Conservation (phyloP, 2,888 invertebrate genomes). For the Eubasilissa splendida region DNA sequence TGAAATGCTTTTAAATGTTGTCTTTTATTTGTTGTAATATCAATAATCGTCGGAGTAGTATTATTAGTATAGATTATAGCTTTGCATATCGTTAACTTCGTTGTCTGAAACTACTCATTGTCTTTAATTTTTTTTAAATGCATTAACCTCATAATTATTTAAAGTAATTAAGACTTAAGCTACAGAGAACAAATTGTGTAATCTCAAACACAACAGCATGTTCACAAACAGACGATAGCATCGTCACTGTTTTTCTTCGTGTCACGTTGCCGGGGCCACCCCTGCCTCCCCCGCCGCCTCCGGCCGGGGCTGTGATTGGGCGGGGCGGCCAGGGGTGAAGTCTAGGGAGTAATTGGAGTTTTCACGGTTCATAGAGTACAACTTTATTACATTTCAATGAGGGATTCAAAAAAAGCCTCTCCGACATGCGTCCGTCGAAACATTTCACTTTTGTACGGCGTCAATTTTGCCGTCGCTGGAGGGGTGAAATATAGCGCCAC, state of each 20-base stretch:
- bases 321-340: conserved; percentile 26
- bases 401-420: conserved; percentile 52
- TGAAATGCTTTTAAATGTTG: too few species aligned
- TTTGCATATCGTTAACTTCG: too few species aligned
- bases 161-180: too few species aligned
- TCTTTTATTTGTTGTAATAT: too few species aligned
- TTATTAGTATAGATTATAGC: too few species aligned
- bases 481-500: conserved; percentile 27
- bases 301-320: conserved; percentile 8
- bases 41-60: too few species aligned
- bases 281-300: neutral
- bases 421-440: conserved; percentile 32
- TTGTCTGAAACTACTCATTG: too few species aligned
- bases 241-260: neutral
- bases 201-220: too few species aligned
- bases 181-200: too few species aligned
- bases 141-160: too few species aligned
- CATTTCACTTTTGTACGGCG: conserved; percentile 41
- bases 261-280: neutral
- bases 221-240: too few species aligned
- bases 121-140: too few species aligned
- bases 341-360: conserved; percentile 55
- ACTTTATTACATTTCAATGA: conserved; percentile 58
- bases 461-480: conserved; percentile 29
- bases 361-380: conserved; percentile 57